Evolutionary conservation across 2,888 invertebrate species (phyloP).

Genomic region (Yponomeuta malinellus): DNA sequence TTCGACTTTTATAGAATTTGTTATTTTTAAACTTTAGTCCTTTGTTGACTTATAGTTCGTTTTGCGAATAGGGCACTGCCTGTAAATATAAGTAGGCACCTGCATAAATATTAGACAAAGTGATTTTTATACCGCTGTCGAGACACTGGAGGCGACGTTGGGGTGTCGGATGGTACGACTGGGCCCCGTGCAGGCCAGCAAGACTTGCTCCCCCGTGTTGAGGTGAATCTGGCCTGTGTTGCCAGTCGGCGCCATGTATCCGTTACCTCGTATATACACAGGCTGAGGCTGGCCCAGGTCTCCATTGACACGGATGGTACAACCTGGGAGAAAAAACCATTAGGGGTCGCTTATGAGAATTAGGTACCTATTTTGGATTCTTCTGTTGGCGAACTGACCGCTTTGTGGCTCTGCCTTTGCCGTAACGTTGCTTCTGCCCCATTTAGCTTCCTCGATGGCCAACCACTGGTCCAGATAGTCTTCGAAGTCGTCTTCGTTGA

Average conservation of each 20-base stretch:
- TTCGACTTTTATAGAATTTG: too few species aligned
- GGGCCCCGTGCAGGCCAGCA: slow-evolving; percentile 50
- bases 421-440: slow-evolving; percentile 27
- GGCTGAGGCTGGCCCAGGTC: slow-evolving; percentile 77
- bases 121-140: not conserved
- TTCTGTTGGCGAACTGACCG: slow-evolving; percentile 26
- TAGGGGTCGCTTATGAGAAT: not conserved
- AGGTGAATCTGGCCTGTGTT: slow-evolving; percentile 48
- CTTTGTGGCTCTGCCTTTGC: slow-evolving; percentile 31
- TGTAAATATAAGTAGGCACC: too few species aligned
- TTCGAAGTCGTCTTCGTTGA: slow-evolving; percentile 64
- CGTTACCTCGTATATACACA: slow-evolving; percentile 64
- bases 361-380: not conserved
- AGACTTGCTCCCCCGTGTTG: slow-evolving; percentile 44
- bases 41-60: too few species aligned
- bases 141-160: not conserved
- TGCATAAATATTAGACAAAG: too few species aligned
- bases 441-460: slow-evolving; percentile 39
- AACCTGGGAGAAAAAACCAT: slow-evolving; percentile 36
- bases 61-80: too few species aligned
- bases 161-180: slow-evolving; percentile 48
- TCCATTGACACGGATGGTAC: slow-evolving; percentile 60
- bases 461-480: slow-evolving; percentile 64
- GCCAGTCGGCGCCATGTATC: slow-evolving; percentile 43
- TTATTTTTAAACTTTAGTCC: too few species aligned